Conservation (phyloP, 2,113 vertebrate genomes). For the Xyrauchen texanus region DNA sequence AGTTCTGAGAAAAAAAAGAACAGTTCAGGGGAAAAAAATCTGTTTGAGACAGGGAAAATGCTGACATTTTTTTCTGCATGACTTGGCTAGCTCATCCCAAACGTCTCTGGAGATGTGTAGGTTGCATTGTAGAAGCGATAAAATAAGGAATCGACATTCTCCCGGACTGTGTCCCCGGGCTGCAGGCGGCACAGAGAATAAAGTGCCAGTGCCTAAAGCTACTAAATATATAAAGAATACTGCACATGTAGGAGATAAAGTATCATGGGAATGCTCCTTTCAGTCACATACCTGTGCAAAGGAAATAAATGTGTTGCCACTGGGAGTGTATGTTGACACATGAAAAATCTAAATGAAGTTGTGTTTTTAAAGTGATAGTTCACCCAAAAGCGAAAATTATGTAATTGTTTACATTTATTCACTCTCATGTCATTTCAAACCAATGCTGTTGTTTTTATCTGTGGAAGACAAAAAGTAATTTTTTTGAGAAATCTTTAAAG, state of each 20-base stretch:
- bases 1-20: slow-evolving; percentile 6
- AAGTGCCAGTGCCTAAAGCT: neutral
- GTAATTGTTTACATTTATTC: too few relatives aligned
- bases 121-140: slow-evolving; percentile 3
- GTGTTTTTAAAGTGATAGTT: too few relatives aligned
- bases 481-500: too few relatives aligned
- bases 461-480: too few relatives aligned
- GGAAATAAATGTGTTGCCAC: neutral
- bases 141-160: neutral
- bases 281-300: neutral
- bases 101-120: slow-evolving; percentile 17
- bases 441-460: too few relatives aligned
- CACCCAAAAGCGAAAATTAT: too few relatives aligned
- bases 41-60: slow-evolving; percentile 3
- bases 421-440: too few relatives aligned
- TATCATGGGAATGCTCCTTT: slow-evolving; percentile 1
- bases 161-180: neutral
- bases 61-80: slow-evolving; percentile 43
- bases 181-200: too few relatives aligned
- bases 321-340: neutral
- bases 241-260: neutral
- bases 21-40: neutral
- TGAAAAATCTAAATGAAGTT: neutral
- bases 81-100: slow-evolving; percentile 8
- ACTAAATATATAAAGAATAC: slow-evolving; percentile 16